Percentiles rank a stretch among this genome's conserved stretches.
phyloP scores from a whole-genome alignment of 2,113 vertebrate genomes.

The Accipiter virgatus region DNA sequence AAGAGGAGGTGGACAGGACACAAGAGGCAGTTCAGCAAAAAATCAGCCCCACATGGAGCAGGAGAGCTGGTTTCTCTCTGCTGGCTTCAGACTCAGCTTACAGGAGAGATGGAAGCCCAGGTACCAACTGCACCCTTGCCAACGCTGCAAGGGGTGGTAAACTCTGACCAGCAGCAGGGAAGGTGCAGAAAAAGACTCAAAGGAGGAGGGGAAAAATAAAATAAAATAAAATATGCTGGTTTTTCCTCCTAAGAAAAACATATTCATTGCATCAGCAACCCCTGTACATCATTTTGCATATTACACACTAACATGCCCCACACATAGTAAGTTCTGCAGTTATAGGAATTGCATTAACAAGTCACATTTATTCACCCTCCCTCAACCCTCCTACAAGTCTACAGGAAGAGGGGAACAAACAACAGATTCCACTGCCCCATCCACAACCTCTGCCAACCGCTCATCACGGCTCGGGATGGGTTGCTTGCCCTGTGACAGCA shows the following conservation, averaged over 20 bases:
- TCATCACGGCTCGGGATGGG: rapidly evolving
- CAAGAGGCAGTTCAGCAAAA: neutral
- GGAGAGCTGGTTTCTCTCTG: neutral
- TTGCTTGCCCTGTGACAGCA: neutral
- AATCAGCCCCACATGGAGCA: neutral
- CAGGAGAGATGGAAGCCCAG: neutral
- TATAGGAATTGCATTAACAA: neutral
- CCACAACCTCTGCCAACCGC: neutral
- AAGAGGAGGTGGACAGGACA: neutral
- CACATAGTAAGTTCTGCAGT: neutral
- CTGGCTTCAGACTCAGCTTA: neutral
- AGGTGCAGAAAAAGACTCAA: neutral
- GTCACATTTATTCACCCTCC: neutral
- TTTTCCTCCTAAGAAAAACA: neutral
- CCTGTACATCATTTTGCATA: neutral
- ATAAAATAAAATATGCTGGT: rapidly evolving
- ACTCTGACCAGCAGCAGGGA: neutral
- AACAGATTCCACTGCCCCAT: neutral
- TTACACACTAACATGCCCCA: no score
- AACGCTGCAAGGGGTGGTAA: neutral
- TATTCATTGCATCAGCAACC: neutral
- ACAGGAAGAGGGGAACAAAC: neutral
- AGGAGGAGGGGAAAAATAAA: neutral
- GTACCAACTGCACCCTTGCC: neutral
- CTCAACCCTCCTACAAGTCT: neutral